Conservation (phyloP, 2,797 vertebrate species). For the Alcedo atthis region DNA sequence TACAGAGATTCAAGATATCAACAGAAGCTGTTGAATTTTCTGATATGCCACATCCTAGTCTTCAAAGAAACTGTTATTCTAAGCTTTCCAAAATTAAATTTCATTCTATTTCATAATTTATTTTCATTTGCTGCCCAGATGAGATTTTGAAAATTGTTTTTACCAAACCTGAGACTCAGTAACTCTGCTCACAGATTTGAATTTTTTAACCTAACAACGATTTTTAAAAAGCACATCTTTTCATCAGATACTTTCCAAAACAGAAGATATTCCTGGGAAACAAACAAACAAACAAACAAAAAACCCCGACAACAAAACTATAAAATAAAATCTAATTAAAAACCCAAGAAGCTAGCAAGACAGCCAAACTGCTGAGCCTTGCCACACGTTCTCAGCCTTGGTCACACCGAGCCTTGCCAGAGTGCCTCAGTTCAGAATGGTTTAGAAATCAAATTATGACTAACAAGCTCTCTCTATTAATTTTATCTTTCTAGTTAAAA, state of each 20-base stretch:
- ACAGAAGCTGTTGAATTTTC: neutral
- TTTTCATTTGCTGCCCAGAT: neutral
- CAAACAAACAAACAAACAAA: neutral
- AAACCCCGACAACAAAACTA: fast-evolving
- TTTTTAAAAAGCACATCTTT: neutral
- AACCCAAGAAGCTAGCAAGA: neutral
- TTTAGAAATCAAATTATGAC: neutral
- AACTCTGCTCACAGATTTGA: neutral
- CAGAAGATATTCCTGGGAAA: neutral
- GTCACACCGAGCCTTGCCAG: neutral
- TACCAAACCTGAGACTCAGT: neutral
- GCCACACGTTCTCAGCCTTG: neutral
- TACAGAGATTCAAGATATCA: neutral
- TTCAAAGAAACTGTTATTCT: neutral
- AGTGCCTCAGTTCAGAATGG: neutral
- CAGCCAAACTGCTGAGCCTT: neutral
- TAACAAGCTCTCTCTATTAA: neutral
- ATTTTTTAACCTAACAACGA: neutral
- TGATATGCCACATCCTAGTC: neutral
- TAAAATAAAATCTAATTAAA: neutral
- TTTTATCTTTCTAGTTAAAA: neutral
- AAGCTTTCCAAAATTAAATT: neutral
- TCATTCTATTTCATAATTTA: neutral
- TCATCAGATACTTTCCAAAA: neutral
- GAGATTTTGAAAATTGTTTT: neutral